Base-by-base conservation (phyloP, 2,113 vertebrate species). In the Saccopteryx leptura region DNA sequence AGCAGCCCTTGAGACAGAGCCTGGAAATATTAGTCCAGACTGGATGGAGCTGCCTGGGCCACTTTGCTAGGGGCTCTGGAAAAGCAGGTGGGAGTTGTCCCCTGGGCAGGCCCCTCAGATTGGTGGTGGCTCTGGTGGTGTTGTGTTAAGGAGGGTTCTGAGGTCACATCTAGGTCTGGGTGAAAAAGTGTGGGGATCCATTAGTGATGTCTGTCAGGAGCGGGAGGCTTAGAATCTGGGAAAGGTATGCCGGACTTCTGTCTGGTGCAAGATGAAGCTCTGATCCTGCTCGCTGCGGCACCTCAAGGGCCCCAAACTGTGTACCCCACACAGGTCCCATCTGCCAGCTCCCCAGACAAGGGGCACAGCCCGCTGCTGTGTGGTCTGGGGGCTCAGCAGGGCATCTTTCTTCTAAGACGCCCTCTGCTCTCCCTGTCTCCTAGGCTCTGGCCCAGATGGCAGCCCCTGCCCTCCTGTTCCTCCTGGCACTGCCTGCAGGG, bases 361-460 rank as follows among this genome's bases (percentile, higher is more conserved):
- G 50, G 63, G 66, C 12, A 7, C 21, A 13, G n/a, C 39, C 15
- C 46, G 11, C 81, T 50, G 54, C 88, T 1, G 2, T 0, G 23
- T 39, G 24, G 65, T 61, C 4, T 23, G 4, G 31, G 56, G 26
- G 13, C n/a, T 39, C 26, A 28, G 23, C 14, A 7, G 82, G 15
- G 15, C 7, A 9, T 17, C 69, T 56, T 56, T 60, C 9, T 66
- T 6, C 18, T 58, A 18, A 80, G n/a, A 21, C 0, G 1, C 21
- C 10, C 6, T 6, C 31, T 15, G 2, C 58, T 60, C 87, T 93
- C 68, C 94, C 26, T 15, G 9, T 76, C 60, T 65, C 46, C 24
- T 50, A 93, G 96, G 78, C 82, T 28, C 84, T 21, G 0, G 2
- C n/a, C 48, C 1, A 76, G 95, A 98, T 97, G 98, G 82, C 63